A percentile compares a stretch with the other conserved stretches of the same genome.
Conservation (phyloP, 2,888 invertebrate species). For the Creontiades dilutus region DNA sequence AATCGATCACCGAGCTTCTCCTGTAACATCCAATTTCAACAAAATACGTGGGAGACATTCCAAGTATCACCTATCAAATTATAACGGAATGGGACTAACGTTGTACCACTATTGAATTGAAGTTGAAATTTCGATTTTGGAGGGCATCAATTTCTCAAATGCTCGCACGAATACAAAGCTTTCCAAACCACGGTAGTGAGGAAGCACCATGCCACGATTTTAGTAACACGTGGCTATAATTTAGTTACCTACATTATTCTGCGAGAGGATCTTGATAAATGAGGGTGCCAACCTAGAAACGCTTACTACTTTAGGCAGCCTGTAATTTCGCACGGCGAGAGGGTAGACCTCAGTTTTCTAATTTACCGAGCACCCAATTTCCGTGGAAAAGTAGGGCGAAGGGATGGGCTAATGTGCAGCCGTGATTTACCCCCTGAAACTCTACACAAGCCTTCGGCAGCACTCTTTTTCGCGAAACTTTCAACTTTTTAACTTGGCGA, state of each 20-base stretch:
- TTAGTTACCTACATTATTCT: constrained; percentile 34
- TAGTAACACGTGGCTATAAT: not conserved
- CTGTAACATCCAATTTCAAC: no score
- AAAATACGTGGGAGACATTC: no score
- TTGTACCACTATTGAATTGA: no score
- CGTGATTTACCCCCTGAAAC: constrained; percentile 31
- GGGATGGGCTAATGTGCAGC: constrained; percentile 34
- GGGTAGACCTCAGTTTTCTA: constrained; percentile 29
- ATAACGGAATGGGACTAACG: no score
- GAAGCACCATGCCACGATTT: no score
- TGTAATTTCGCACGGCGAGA: constrained; percentile 29
- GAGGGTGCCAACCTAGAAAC: constrained; percentile 16
- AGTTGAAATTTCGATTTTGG: no score
- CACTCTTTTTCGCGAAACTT: constrained; percentile 16
- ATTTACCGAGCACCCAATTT: constrained; percentile 28
- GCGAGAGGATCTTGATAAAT: not conserved
- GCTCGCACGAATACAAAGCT: no score
- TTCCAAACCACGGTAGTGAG: no score
- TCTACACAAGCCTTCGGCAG: constrained; percentile 21
- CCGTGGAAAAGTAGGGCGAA: constrained; percentile 7
- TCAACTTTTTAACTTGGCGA: constrained; percentile 24
- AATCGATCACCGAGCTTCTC: no score
- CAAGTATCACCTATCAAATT: no score
- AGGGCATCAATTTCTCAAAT: no score
- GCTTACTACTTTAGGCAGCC: constrained; percentile 29